A percentile compares a stretch with the other conserved stretches of the same genome.
phyloP scores from a whole-genome alignment of 2,797 vertebrate species.

The Microctenopoma steveboyesi region DNA sequence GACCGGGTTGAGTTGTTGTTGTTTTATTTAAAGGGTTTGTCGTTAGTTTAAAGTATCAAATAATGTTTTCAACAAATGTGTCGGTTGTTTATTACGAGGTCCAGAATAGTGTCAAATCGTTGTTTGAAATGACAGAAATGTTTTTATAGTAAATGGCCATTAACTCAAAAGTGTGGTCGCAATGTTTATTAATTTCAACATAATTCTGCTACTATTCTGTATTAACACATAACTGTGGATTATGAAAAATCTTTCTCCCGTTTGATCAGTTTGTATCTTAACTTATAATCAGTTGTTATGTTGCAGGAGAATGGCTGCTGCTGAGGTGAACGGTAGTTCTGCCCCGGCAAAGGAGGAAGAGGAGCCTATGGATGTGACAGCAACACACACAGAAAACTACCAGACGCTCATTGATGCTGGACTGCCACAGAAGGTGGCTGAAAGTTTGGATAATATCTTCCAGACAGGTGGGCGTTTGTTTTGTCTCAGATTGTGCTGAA shows the following conservation, averaged over 20 bases:
- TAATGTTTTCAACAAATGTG: background rate
- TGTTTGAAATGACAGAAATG: background rate
- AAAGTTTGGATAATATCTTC: conserved; percentile 98
- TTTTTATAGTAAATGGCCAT: too few relatives aligned
- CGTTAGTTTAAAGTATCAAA: background rate
- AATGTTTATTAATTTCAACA: background rate
- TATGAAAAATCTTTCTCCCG: background rate
- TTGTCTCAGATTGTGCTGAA: background rate
- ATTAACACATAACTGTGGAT: background rate
- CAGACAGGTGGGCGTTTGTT: conserved; percentile 88
- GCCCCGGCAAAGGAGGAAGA: conserved; percentile 94
- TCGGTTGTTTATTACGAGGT: fast-evolving
- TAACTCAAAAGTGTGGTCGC: background rate
- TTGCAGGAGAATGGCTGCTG: conserved; percentile 90
- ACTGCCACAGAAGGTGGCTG: conserved; percentile 96
- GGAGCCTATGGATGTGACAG: conserved; percentile 96
- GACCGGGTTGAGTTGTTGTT: conserved; percentile 15
- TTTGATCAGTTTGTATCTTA: too few relatives aligned
- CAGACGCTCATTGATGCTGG: conserved; percentile 96
- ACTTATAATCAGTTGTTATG: background rate
- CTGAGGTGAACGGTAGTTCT: conserved; percentile 99
- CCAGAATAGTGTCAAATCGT: fast-evolving
- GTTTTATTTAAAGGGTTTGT: background rate
- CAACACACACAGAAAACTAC: conserved; percentile 94
- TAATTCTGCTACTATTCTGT: background rate